phyloP scores from a whole-genome alignment of 2,113 vertebrate species.

The Petroica traversi region DNA sequence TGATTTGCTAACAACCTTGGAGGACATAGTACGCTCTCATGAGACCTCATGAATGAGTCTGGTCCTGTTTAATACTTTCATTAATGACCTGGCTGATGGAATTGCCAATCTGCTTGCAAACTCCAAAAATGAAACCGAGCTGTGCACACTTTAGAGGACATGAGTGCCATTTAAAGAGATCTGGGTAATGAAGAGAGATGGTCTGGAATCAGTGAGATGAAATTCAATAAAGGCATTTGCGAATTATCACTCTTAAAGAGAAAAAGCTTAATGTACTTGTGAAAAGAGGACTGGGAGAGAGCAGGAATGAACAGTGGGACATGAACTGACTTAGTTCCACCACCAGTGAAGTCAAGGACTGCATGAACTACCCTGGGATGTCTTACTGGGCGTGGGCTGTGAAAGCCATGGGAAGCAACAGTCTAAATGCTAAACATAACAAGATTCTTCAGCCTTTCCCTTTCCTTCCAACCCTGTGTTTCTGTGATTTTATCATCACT shows the following conservation, averaged over 20 bases:
- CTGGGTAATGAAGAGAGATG: constrained; percentile 8
- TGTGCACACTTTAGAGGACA: not conserved
- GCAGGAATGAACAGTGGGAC: not conserved
- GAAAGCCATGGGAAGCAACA: not conserved
- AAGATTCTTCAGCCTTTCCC: not conserved
- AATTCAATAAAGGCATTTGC: not conserved
- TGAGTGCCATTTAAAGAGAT: not conserved
- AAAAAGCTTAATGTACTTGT: not conserved
- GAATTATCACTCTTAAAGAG: not conserved
- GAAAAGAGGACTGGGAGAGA: not conserved
- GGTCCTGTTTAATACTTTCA: not conserved
- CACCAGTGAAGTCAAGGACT: not conserved
- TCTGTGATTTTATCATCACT: not conserved
- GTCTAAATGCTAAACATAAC: not conserved
- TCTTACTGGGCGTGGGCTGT: not conserved
- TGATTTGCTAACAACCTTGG: not conserved
- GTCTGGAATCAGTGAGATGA: not conserved
- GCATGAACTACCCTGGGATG: not conserved
- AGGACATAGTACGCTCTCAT: not conserved
- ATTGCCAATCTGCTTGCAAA: constrained; percentile 7
- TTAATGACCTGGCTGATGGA: not conserved
- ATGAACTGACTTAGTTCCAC: not conserved
- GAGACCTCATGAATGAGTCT: not conserved
- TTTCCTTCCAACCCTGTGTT: not conserved
- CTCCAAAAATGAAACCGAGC: not conserved